Evolutionary conservation across 2,113 vertebrate species (phyloP).

Genomic region (Loxodonta africana): DNA sequence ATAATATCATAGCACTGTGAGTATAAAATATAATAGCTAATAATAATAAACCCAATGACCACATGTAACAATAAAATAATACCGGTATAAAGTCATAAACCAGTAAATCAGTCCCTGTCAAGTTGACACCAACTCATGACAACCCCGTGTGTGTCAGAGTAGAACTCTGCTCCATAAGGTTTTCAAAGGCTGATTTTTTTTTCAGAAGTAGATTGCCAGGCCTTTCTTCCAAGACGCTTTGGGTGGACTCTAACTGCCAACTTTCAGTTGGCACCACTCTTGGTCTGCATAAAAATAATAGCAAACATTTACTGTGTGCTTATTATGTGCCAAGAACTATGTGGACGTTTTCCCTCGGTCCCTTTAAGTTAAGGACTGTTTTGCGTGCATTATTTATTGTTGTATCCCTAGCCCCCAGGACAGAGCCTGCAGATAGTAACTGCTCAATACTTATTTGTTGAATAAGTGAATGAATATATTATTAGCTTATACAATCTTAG

Average conservation of each 20-base stretch:
- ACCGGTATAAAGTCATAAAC: not conserved
- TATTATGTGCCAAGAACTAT: not conserved
- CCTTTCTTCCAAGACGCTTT: too few relatives aligned
- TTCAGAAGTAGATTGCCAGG: too few relatives aligned
- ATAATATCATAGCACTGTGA: not conserved
- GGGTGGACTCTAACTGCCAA: too few relatives aligned
- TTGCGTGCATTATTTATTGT: not conserved
- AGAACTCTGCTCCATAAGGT: too few relatives aligned
- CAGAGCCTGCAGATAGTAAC: not conserved
- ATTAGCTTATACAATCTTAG: conserved; percentile 47
- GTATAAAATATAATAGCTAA: not conserved
- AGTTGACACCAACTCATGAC: not conserved
- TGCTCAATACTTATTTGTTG: not conserved
- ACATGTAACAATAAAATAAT: not conserved
- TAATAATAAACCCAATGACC: not conserved
- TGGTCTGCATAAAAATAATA: not conserved
- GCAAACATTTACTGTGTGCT: not conserved
- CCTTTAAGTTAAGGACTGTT: not conserved
- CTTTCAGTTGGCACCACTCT: too few relatives aligned
- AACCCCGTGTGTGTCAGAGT: not conserved
- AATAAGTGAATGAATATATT: not conserved
- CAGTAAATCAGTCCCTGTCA: not conserved
- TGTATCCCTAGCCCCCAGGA: not conserved
- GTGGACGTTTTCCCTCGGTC: not conserved
- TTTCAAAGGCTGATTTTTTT: too few relatives aligned